A percentile compares a stretch with the other conserved stretches of the same genome.
Conservation (phyloP, 2,113 vertebrate species). For the Cathartes aura region DNA sequence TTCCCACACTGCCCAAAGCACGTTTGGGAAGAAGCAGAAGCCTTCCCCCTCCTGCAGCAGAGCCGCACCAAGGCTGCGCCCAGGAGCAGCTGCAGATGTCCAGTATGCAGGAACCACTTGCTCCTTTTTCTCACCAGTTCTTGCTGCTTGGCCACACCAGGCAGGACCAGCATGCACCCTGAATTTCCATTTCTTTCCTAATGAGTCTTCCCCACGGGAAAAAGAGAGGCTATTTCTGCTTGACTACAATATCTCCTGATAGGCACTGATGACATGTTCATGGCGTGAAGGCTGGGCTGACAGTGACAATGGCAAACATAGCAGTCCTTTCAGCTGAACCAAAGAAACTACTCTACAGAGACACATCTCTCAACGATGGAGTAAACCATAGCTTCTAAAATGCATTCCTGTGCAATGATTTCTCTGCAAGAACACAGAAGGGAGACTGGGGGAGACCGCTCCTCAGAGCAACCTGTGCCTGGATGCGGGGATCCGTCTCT, state of each 20-base stretch:
- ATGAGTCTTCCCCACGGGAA: neutral
- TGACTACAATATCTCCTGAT: neutral
- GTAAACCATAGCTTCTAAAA: neutral
- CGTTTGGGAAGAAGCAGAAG: neutral
- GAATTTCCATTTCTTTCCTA: neutral
- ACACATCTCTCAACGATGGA: neutral
- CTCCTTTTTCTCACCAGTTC: neutral
- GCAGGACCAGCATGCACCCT: neutral
- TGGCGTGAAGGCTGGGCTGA: neutral
- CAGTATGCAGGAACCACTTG: neutral
- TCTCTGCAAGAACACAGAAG: neutral
- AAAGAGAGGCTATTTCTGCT: neutral
- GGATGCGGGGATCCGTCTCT: neutral
- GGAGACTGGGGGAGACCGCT: accelerated
- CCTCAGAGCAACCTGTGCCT: neutral
- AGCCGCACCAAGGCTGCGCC: accelerated
- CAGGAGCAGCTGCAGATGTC: neutral
- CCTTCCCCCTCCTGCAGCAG: neutral
- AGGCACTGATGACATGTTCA: too few relatives aligned
- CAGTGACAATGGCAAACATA: neutral
- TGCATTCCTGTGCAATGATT: too few relatives aligned
- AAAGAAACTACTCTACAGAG: neutral
- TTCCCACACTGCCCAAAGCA: neutral
- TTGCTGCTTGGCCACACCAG: neutral
- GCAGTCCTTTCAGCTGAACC: neutral